Evolutionary conservation across 2,113 vertebrate species (phyloP), one percentile per base, ranked within the genome.

Genomic region (Protobothrops mucrosquamatus): DNA sequence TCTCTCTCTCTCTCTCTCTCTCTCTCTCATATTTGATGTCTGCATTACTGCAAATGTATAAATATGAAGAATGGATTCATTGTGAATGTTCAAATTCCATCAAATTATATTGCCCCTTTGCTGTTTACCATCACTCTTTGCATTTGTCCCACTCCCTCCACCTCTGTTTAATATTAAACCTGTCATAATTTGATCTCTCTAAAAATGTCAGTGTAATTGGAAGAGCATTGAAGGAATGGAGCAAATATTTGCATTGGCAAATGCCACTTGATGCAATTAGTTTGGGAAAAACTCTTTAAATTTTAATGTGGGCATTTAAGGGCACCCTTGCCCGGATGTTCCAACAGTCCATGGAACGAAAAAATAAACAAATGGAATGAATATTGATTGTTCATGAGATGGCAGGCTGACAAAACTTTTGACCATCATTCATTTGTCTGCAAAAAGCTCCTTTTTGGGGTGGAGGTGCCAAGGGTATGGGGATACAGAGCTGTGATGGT

Each of bases 211-310:
- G 55, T 29, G 93, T 97, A 96, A 96, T 94, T 95, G 96, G 95
- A 94, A 89, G 94, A 91, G 48, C 64, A 89, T 92, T 92, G 91
- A 69, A 96, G 94, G 95, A 96, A 96, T 95, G 97, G 95, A 96
- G 94, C 93, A 96, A 96, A 95, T 97, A 95, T 97, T 96, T 96
- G 95, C 88, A n/a, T 87, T 91, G 91, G 91, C 10, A 39, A 94
- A 94, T 90, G 94, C 94, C 93, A 93, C 91, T 96, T 93, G 93
- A 96, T 95, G 90, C 96, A 93, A 95, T 96, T 94, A 96, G 95
- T 92, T 94, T 94, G 95, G 96, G 94, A 91, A 34, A 91, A 93
- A 91, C 64, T 95, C 93, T 95, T 94, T 96, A 94, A 92, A 93
- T 94, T 93, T 95, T 95, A 87, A 89, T 96, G n/a, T 85, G 69